Base-by-base conservation (phyloP, 2,113 vertebrate species). In the Acanthisitta chloris region DNA sequence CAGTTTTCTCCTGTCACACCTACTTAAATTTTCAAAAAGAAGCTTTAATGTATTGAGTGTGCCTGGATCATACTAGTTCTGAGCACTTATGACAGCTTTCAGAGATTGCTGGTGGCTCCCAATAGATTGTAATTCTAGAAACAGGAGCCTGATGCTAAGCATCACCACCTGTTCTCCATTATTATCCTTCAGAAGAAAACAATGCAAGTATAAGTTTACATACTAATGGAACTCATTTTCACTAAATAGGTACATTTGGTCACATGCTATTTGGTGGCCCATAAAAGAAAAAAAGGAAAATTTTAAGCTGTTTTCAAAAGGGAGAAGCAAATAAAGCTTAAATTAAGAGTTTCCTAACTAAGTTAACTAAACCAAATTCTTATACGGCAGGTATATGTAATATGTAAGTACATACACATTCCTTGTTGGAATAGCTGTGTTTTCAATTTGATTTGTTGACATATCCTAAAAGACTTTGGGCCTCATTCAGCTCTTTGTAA, bases 91-190 rank as follows among this genome's bases (percentile, higher is more conserved):
- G 97, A 97, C 96, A 97, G 91, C 95, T 97, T 97, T 97, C 96
- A 95, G 94, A 97, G 70, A 89, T 97, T 89, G 90, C 94, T 96
- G 82, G 95, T 96, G 84, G 95, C 94, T 98, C 96, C 97, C 97
- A 97, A 92, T 96, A 97, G 97, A 95, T 92, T 96, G 97, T 97
- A 98, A 98, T 97, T 98, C 97, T 97, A 98, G 97, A 97, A 98
- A 97, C 97, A 97, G 97, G 96, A 98, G 97, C 96, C 72, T 97
- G 96, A 96, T 97, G 78, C 90, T 97, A 97, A 97, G 91, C 71
- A 97, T 96, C 86, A 83, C 91, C 97, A 98, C 91, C 94, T 98
- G 98, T 96, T 98, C 95, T 61, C 85, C 87, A 96, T 98, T 98
- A 97, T 97, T 97, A 97, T 94, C 77, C 92, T 97, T 97, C 89